Base-by-base conservation (phyloP, 2,113 vertebrate species). In the Siphamia tubifer region DNA sequence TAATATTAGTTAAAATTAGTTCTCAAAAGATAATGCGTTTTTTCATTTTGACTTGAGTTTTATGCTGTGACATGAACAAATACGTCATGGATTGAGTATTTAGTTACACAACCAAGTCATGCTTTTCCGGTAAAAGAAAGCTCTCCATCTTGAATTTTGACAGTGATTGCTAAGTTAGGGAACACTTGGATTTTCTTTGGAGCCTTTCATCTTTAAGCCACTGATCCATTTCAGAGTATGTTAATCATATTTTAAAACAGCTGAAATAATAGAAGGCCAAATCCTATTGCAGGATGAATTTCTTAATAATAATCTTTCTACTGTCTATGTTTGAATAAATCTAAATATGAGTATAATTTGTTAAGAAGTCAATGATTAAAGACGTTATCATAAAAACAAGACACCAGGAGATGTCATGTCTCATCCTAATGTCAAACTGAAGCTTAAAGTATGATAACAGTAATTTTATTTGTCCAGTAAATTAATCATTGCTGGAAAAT, bases 131-230 rank as follows among this genome's bases (percentile, higher is more conserved):
- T 36, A 25, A 66, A 36, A 64, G n/a, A 49, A 23, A 58, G 21
- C 31, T 49, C 17, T 32, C 54, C 24, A 75, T 77, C 66, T 63
- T 21, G n/a, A 60, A 5, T 20, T 65, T 51, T 74, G 63, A 79
- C 39, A 72, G 38, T 44, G 51, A 66, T 47, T 17, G 42, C 58
- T 57, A 19, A 68, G 38, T 61, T 27, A 74, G 54, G 55, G 16
- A 70, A 67, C 23, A 49, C 52, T 34, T 57, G 38, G 61, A 53
- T 43, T 28, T 19, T 38, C 31, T 3, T 3, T 15, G 2, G 2
- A 58, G 21, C 34, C 63, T 77, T 85, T 77, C 9, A 73, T 79
- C 40, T 74, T 74, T 5, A 8, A 42, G 49, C 40, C 66, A 62
- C 20, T 35, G 63, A 68, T 31, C 34, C 2, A 49, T 54, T 83